Base-by-base conservation (phyloP, 2,888 invertebrate genomes). In the Zaprionus obscuricornis region DNA sequence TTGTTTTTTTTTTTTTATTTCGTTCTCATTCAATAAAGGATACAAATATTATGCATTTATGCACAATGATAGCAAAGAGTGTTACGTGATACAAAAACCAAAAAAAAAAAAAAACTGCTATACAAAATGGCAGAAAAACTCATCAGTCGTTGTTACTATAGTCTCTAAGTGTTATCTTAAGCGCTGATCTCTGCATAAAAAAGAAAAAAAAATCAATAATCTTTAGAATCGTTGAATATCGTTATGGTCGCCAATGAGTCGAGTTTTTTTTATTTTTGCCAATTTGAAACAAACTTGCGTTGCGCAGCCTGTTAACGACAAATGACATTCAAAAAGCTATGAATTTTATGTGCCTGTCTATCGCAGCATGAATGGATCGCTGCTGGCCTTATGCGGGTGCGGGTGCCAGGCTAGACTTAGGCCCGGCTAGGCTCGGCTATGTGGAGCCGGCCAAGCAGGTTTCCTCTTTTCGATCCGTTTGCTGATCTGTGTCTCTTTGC, bases 271-370 rank as follows among this genome's bases (percentile, higher is more conserved):
- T 54, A 8, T 26, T 34, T 17, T 42, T 22, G 17, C 39, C 49
- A 60, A 62, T 75, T 66, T 66, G 59, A 72, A 60, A 62, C 74
- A 73, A 81, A 81, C 77, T 83, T 72, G 85, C 55, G 66, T n/a
- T n/a, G n/a, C n/a, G n/a, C n/a, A n/a, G 76, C 54, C 69, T 50
- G 55, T 83, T 77, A 76, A 81, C 84, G 74, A 84, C 78, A 84
- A 84, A 84, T 70, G 84, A 65, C 84, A 84, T 81, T 84, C 85
- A 66, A 59, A 73, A 62, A 70, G 74, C 77, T 43, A 76, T 79
- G 77, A 84, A 81, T 79, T 79, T 81, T 66, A 84, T 81, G 78
- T 57, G 45, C 68, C n/a, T 50, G 59, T 63, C 54, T 36, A 34
- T 50, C 49, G 66, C 58, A 60, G 66, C 81, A 65, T 69, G 84